These are phyloP conservation scores for Apogon talboti DNA, from an alignment of 2,797 vertebrate genomes.

Conservation along the genomic window DNA sequence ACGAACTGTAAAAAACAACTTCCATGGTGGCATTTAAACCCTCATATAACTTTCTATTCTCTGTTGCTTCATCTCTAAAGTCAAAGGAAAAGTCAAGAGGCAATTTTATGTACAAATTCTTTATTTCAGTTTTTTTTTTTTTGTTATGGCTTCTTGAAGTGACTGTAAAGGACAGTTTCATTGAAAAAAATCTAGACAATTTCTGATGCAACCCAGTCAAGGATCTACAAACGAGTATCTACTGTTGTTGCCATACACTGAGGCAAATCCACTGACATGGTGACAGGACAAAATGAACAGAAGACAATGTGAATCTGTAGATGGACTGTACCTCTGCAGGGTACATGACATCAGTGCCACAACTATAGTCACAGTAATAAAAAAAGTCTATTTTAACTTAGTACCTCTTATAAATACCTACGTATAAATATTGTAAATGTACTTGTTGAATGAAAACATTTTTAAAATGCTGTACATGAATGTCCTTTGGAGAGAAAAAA, in stretches of 20 bases:
- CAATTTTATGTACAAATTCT: constrained; percentile 77
- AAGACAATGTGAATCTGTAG: constrained; percentile 51
- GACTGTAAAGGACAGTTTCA: constrained; percentile 79
- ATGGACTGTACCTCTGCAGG: constrained; percentile 32
- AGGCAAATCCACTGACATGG: constrained; percentile 49
- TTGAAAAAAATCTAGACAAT: constrained; percentile 31
- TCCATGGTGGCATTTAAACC: neutral
- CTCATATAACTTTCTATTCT: neutral
- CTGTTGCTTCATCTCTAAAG: neutral
- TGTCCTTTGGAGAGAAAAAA: constrained; percentile 84
- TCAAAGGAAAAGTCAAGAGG: constrained; percentile 17
- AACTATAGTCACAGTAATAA: constrained; percentile 64
- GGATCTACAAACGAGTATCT: constrained; percentile 53
- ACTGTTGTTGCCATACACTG: constrained; percentile 39
- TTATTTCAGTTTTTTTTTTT: constrained; percentile 79
- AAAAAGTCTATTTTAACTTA: constrained; percentile 78
- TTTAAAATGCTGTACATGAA: constrained; percentile 81
- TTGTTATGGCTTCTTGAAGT: constrained; percentile 82
- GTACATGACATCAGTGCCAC: constrained; percentile 67
- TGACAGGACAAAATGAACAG: constrained; percentile 38
- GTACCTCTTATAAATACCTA: constrained; percentile 82
- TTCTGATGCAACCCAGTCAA: constrained; percentile 51
- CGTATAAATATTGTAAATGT: constrained; percentile 91
- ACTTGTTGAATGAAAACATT: constrained; percentile 83
- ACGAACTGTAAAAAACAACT: neutral